These are phyloP conservation scores for Nemoura dubitans DNA, from an alignment of 2,888 invertebrate genomes.

Conservation along the genomic window DNA sequence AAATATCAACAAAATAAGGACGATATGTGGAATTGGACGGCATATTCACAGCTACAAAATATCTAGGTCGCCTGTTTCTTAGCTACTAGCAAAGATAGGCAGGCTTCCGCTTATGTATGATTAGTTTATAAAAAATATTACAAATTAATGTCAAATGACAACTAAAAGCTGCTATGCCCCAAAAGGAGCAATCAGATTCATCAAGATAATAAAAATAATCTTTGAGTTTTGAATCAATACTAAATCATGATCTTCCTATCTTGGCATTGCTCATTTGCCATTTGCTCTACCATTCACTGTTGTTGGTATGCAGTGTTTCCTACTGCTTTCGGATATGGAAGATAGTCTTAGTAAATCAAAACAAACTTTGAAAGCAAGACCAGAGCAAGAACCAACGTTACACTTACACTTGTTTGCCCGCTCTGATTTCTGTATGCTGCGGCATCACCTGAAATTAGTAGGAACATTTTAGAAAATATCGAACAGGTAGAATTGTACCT, in stretches of 20 bases:
- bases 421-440: slow-evolving; percentile 25
- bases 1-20: background rate
- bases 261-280: no score
- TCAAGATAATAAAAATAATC: background rate
- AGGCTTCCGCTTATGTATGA: background rate
- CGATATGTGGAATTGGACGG: background rate
- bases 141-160: background rate
- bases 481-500: no score
- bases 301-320: background rate
- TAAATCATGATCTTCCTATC: background rate
- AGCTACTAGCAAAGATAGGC: background rate
- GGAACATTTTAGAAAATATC: background rate
- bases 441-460: slow-evolving; percentile 37
- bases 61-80: background rate
- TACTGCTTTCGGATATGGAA: background rate
- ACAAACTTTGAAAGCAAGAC: slow-evolving; percentile 20
- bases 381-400: slow-evolving; percentile 28
- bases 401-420: background rate
- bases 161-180: background rate
- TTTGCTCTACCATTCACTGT: no score
- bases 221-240: background rate
- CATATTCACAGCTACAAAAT: background rate
- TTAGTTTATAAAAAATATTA: background rate
- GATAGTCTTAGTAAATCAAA: background rate
- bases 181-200: background rate